These are phyloP conservation scores for Sabellastarte sp. DNA, from an alignment of 2,888 invertebrate species.

Conservation along the genomic window DNA sequence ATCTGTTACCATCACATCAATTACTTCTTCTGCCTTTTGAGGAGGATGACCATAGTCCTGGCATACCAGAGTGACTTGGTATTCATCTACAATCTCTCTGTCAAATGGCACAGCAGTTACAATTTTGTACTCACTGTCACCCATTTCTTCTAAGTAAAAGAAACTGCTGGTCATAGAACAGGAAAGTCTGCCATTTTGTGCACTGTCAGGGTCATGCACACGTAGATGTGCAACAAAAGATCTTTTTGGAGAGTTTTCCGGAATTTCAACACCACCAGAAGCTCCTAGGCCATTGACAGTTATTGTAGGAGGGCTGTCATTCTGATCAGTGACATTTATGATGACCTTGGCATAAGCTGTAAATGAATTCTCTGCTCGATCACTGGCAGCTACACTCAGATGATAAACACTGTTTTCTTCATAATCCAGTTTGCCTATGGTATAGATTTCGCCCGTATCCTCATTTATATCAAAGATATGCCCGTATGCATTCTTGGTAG, in stretches of 20 bases:
- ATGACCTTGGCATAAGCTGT: neutral
- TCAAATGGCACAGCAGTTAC: conserved; percentile 19
- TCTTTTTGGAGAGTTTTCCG: neutral
- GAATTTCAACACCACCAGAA: neutral
- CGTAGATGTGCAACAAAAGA: neutral
- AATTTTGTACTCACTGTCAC: conserved; percentile 17
- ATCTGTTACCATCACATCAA: conserved; percentile 19
- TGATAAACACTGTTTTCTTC: neutral
- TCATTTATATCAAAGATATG: neutral
- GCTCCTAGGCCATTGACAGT: neutral
- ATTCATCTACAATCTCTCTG: conserved; percentile 17
- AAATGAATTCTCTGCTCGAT: neutral
- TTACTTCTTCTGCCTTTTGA: conserved; percentile 8
- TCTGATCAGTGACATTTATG: neutral
- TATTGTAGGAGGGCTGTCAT: neutral
- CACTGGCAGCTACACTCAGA: neutral
- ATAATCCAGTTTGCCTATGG: neutral
- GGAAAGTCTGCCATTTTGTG: conserved; percentile 12
- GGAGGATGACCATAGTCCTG: conserved; percentile 18
- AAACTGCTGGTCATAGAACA: conserved; percentile 39
- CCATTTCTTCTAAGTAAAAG: conserved; percentile 36
- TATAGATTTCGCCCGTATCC: neutral
- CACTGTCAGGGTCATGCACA: conserved; percentile 8
- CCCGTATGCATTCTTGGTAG: neutral
- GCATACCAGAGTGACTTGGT: conserved; percentile 20